Evolutionary conservation across 2,113 vertebrate species (phyloP), one percentile per base, ranked within the genome.

Genomic region (Mugil cephalus): DNA sequence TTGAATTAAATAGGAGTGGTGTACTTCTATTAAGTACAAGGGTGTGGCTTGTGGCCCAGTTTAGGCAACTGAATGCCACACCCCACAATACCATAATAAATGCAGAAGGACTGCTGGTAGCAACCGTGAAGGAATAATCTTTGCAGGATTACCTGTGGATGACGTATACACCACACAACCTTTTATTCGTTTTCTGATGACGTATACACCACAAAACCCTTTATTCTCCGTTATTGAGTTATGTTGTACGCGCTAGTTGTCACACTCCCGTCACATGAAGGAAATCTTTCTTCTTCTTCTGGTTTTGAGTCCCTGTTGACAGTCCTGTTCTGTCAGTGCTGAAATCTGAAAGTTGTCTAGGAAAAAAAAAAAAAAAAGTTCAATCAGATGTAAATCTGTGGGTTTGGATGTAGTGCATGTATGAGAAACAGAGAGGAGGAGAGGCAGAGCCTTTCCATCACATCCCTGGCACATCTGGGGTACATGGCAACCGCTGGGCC

Each of bases 381-480:
- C 24, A 30, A 5, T 2, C 24, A 30, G 24, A 2, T 30, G 24
- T 30, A 30, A 30, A 30, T 30, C 24, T 30, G 24, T 5, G 24
- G 24, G 24, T 48, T 38, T 53, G 9, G 34, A 42, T 50, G n/a
- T 45, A 30, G 61, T 15, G 50, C 4, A n/a, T n/a, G n/a, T n/a
- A n/a, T n/a, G n/a, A n/a, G n/a, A n/a, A n/a, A n/a, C n/a, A n/a
- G n/a, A n/a, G n/a, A n/a, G n/a, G n/a, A n/a, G n/a, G 38, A 10
- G 34, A 59, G 35, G 19, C 43, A 19, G 38, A 14, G 19, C 10
- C 4, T 46, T 39, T 80, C 50, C 53, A 69, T 78, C 18, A 53
- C 38, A 58, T 68, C 40, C 4, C 52, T 79, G 75, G 77, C 69
- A 71, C 62, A 87, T 87, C 74, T 85, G 74, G 68, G 74, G 53